These are phyloP conservation scores for Eonycteris spelaea DNA, from an alignment of 2,113 vertebrate genomes.

Conservation along the genomic window DNA sequence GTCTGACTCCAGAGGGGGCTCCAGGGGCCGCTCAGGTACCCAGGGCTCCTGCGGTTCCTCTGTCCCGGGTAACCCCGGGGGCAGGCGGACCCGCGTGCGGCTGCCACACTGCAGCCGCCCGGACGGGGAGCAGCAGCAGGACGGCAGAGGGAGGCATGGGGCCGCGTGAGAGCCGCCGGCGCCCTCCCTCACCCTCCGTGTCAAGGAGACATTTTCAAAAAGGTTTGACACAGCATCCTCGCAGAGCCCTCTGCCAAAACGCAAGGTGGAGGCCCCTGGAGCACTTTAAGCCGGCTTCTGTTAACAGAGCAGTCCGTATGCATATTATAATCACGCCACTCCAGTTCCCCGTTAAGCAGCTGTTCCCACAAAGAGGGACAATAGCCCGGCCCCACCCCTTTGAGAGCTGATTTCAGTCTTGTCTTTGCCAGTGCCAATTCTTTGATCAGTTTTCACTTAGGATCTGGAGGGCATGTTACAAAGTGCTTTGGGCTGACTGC, in stretches of 20 bases:
- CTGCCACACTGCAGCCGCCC: neutral
- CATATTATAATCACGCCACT: slow-evolving; percentile 21
- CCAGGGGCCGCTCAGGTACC: neutral
- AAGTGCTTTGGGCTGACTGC: slow-evolving; percentile 75
- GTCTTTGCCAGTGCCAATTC: slow-evolving; percentile 59
- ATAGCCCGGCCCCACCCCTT: slow-evolving; percentile 54
- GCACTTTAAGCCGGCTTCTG: neutral
- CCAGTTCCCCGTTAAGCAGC: slow-evolving; percentile 51
- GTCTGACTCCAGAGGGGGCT: fast-evolving
- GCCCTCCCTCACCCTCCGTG: neutral
- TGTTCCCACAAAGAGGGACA: slow-evolving; percentile 71
- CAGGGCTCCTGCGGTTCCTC: neutral
- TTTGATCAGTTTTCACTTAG: slow-evolving; percentile 71
- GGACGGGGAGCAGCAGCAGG: neutral
- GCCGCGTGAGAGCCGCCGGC: neutral
- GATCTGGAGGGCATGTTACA: slow-evolving; percentile 67
- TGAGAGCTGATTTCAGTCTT: slow-evolving; percentile 38
- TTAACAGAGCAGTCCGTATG: neutral
- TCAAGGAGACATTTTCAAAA: slow-evolving; percentile 58
- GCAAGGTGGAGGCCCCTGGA: slow-evolving; percentile 37
- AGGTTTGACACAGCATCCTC: slow-evolving; percentile 21
- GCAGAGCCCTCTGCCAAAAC: neutral
- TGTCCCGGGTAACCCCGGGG: neutral
- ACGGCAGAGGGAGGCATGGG: neutral
- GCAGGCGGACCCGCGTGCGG: neutral